Evolutionary conservation across 2,797 vertebrate species (phyloP), one percentile per base, ranked within the genome.

Genomic region (Danio choprae): DNA sequence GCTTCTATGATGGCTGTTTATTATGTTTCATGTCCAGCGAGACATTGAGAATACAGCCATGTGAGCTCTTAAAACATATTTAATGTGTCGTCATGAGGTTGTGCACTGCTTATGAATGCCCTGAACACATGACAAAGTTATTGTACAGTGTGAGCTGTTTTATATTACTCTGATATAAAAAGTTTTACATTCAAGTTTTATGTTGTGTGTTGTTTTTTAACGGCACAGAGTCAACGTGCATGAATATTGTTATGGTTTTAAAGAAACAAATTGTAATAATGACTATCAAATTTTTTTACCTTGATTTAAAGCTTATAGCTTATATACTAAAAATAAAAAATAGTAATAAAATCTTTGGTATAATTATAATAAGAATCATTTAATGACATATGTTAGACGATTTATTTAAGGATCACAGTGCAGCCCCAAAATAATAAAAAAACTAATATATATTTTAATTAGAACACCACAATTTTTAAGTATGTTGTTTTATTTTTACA

Each of bases 101-200:
- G 55, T 53, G 59, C 48, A 62, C 13, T 71, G 56, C 67, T 70
- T 79, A 71, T 50, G 36, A 71, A 62, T 62, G 55, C 36, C 29
- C 1, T 43, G 53, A 50, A 78, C 58, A 62, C 46, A 71, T 77
- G 50, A 69, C 41, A 56, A 9, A 55, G 44, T 46, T 68, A 71
- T 71, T 63, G 67, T 79, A 63, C 46, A 50, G 56, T 79, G 68
- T 79, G 67, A 63, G 56, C 38, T 79, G 41, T 79, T 79, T 72
- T 79, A 72, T 72, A 62, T 79, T 71, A 63, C 58, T 44, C 46
- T 29, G 48, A 71, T 71, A 72, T 56, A 69, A 46, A 60, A 79
- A 22, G 0, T 18, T 63, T 43, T 1, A 53, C 41, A 48, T 36
- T 11, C 3, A 40, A 7, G 5, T 13, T 53, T 6, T 1, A 16